A percentile compares a stretch with the other conserved stretches of the same genome.
Conservation (phyloP, 2,797 vertebrate genomes). For the Chanos chanos region DNA sequence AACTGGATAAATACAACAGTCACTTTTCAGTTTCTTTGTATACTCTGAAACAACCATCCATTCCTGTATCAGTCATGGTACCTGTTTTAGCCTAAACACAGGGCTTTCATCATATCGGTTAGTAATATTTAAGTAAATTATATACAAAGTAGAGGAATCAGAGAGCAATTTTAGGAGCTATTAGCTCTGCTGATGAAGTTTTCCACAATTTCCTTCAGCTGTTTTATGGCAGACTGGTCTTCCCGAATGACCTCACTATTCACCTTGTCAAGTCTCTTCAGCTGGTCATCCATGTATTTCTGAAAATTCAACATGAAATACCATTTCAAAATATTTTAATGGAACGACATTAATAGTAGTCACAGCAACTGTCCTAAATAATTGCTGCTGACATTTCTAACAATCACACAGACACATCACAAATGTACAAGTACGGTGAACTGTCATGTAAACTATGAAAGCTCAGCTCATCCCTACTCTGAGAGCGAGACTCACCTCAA, state of each 20-base stretch:
- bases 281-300: slow-evolving; percentile 42
- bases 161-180: slow-evolving; percentile 6
- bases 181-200: slow-evolving; percentile 38
- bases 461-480: slow-evolving; percentile 36
- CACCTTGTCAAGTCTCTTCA: slow-evolving; percentile 40
- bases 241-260: slow-evolving; percentile 39
- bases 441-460: background rate
- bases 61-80: too few relatives aligned
- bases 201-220: slow-evolving; percentile 35
- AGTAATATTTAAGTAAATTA: background rate
- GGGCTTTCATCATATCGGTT: too few relatives aligned
- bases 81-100: too few relatives aligned
- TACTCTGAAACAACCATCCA: too few relatives aligned
- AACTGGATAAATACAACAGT: slow-evolving; percentile 20
- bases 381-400: too few relatives aligned
- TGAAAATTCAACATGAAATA: slow-evolving; percentile 18
- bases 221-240: slow-evolving; percentile 36
- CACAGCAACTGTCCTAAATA: too few relatives aligned
- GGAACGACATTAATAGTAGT: background rate
- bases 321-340: background rate
- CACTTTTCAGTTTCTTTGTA: too few relatives aligned
- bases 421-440: background rate
- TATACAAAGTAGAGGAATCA: background rate
- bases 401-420: background rate
- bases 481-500: too few relatives aligned